phyloP scores from a whole-genome alignment of 2,797 vertebrate species.

The Limnodromus scolopaceus region DNA sequence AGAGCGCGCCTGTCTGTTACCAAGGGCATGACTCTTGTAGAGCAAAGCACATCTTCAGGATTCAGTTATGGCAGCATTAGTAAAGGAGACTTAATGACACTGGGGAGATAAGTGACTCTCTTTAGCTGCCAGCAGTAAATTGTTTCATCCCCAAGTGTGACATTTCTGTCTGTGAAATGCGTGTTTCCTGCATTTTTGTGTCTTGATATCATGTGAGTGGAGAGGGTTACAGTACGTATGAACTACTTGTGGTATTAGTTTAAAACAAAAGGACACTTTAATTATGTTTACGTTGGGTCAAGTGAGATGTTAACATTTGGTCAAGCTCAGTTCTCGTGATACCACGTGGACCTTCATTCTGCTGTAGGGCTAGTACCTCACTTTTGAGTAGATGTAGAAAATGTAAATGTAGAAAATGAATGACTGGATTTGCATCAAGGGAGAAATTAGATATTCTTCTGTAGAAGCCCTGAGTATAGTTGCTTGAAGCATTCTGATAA shows the following conservation, averaged over 20 bases:
- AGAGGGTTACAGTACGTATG: not conserved
- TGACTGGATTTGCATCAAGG: not conserved
- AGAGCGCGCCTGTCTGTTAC: not conserved
- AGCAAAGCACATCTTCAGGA: not conserved
- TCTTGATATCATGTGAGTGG: not conserved
- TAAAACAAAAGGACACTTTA: not conserved
- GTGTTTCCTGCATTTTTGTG: not conserved
- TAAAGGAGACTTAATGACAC: not conserved
- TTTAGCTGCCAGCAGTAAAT: not conserved
- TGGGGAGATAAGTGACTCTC: not conserved
- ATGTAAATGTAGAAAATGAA: not conserved
- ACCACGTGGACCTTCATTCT: not conserved
- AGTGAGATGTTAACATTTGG: not conserved
- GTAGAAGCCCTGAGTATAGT: not conserved
- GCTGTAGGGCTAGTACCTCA: not conserved
- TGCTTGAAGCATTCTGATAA: not conserved
- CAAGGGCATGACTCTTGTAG: not conserved
- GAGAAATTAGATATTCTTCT: not conserved
- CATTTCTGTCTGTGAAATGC: not conserved
- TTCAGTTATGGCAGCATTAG: not conserved
- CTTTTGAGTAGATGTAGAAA: not conserved
- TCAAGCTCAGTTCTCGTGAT: not conserved
- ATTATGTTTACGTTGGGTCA: not conserved
- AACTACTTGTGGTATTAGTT: not conserved
- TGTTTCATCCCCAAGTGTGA: not conserved